These are phyloP conservation scores for Phalangium opilio DNA, from an alignment of 2,888 invertebrate species.

Conservation along the genomic window DNA sequence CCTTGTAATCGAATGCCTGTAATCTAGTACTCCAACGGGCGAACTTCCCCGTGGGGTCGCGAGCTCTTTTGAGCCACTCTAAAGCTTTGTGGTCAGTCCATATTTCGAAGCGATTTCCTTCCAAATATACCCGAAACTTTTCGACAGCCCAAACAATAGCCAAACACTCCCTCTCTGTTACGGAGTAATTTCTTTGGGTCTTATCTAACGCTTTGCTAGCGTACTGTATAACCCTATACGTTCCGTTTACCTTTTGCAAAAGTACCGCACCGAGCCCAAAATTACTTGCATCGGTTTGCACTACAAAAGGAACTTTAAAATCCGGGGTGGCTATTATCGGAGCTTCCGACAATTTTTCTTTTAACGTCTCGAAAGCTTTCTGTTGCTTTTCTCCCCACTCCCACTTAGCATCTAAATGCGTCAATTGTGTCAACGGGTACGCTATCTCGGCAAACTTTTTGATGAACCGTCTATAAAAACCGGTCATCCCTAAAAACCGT, in stretches of 20 bases:
- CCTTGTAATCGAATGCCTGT: constrained; percentile 28
- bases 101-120: constrained; percentile 26
- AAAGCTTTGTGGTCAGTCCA: constrained; percentile 35
- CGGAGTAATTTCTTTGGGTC: constrained; percentile 31
- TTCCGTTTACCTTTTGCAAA: constrained; percentile 16
- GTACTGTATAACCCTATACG: constrained; percentile 20
- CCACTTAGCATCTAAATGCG: constrained; percentile 6
- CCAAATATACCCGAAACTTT: constrained; percentile 32
- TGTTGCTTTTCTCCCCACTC: not conserved
- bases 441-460: too few species aligned
- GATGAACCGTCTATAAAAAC: too few species aligned
- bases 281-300: constrained; percentile 22
- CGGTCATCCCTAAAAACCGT: not conserved
- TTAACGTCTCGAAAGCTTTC: constrained; percentile 8
- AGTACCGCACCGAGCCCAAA: constrained; percentile 23
- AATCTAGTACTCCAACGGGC: constrained; percentile 33
- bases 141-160: constrained; percentile 28
- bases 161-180: constrained; percentile 31
- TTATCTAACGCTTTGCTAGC: too few species aligned
- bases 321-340: constrained; percentile 18
- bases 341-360: constrained; percentile 8
- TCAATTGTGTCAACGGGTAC: constrained; percentile 7
- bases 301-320: too few species aligned
- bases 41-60: constrained; percentile 31
- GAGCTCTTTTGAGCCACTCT: constrained; percentile 32